Evolutionary conservation across 92 coral and sea anemone genomes (phyloP).

Genomic region (Desmophyllum pertusum): DNA sequence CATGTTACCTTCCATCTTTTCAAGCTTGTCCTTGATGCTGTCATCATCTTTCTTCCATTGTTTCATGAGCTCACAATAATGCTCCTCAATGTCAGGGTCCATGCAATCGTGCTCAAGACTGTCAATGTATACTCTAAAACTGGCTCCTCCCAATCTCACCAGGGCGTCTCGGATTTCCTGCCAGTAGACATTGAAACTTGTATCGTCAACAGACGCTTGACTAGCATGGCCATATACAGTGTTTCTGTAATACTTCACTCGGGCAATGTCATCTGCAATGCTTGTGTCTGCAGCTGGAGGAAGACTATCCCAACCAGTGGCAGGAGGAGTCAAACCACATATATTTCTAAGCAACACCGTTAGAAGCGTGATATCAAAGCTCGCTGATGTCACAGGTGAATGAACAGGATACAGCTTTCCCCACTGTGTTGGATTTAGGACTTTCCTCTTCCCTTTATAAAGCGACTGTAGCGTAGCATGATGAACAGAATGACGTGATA

Average conservation of each 20-base stretch:
- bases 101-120: constrained; percentile 28
- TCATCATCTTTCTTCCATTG: constrained; percentile 35
- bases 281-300: constrained; percentile 31
- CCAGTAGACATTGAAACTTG: constrained; percentile 43
- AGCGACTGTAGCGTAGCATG: background rate
- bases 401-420: constrained; percentile 49
- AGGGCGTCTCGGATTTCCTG: constrained; percentile 35
- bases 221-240: constrained; percentile 32
- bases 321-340: constrained; percentile 41
- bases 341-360: constrained; percentile 45
- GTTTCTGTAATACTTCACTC: constrained; percentile 45
- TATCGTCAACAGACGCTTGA: constrained; percentile 33
- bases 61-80: constrained; percentile 15
- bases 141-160: constrained; percentile 50
- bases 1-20: background rate
- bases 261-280: constrained; percentile 47
- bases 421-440: constrained; percentile 59
- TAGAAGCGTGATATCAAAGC: constrained; percentile 55
- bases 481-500: constrained; percentile 1
- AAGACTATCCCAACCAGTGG: constrained; percentile 47
- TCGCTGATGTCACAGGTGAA: constrained; percentile 33
- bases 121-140: constrained; percentile 7
- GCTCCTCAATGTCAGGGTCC: constrained; percentile 42
- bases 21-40: constrained; percentile 21
- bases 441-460: constrained; percentile 18